phyloP scores from a whole-genome alignment of 2,797 vertebrate genomes.

The Sebastiscus tertius region DNA sequence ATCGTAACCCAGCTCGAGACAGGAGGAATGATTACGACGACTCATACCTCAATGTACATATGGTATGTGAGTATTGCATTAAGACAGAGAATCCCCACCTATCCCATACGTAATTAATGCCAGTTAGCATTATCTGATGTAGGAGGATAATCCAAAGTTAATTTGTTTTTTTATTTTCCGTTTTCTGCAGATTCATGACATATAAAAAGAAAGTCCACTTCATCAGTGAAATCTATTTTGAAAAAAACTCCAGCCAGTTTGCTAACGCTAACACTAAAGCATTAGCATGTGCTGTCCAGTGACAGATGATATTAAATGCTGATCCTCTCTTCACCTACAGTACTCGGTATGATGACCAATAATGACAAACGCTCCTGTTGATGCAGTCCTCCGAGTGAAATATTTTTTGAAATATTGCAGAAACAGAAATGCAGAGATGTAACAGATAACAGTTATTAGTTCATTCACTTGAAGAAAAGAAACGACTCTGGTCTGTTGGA shows the following conservation, averaged over 20 bases:
- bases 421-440: conserved; percentile 41
- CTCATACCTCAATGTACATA: neutral
- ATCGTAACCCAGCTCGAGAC: neutral
- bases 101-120: neutral
- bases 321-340: conserved; percentile 1
- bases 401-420: conserved; percentile 21
- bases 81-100: neutral
- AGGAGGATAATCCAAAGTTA: neutral
- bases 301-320: neutral
- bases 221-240: neutral
- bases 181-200: neutral
- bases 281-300: neutral
- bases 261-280: neutral
- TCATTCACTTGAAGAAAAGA: conserved; percentile 30
- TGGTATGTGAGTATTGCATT: neutral
- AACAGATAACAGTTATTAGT: conserved; percentile 16
- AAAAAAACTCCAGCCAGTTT: neutral
- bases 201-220: neutral
- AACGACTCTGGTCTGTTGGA: conserved; percentile 9
- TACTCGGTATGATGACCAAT: neutral
- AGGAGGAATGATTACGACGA: conserved; percentile 1
- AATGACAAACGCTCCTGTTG: conserved; percentile 20
- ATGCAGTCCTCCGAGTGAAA: conserved; percentile 28
- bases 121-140: neutral
- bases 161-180: neutral